phyloP scores from a whole-genome alignment of 2,888 invertebrate genomes.

The Kryphioiulus occultus region DNA sequence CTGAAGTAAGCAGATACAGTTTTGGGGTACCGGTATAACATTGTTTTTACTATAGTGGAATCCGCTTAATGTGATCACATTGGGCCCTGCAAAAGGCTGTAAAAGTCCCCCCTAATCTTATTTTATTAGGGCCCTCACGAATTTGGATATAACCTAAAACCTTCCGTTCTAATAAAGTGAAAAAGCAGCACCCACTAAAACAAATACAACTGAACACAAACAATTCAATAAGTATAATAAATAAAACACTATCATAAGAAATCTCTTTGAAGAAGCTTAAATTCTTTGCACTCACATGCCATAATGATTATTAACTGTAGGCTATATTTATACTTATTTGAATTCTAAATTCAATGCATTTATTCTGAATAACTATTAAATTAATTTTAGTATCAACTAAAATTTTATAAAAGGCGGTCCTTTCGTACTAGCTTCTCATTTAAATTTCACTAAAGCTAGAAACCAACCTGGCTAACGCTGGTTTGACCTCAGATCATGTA shows the following conservation, averaged over 20 bases:
- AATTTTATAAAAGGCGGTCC: slow-evolving; percentile 65
- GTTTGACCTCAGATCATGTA: slow-evolving; percentile 63
- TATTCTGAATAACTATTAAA: slow-evolving; percentile 72
- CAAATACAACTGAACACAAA: slow-evolving; percentile 67
- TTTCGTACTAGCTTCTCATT: slow-evolving; percentile 77
- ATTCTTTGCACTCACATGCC: slow-evolving; percentile 32
- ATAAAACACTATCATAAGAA: slow-evolving; percentile 59
- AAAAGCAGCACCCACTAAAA: slow-evolving; percentile 75
- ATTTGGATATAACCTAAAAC: slow-evolving; percentile 76
- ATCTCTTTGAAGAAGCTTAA: slow-evolving; percentile 29
- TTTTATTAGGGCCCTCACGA: slow-evolving; percentile 78
- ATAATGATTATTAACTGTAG: slow-evolving; percentile 41
- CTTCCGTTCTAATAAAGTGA: slow-evolving; percentile 76
- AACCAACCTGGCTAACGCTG: slow-evolving; percentile 62
- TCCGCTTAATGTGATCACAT: too few relatives aligned
- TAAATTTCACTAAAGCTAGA: slow-evolving; percentile 62
- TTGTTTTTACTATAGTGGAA: too few relatives aligned
- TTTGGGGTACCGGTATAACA: too few relatives aligned
- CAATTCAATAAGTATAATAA: slow-evolving; percentile 62
- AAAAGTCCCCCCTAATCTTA: slow-evolving; percentile 69
- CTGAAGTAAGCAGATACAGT: not conserved
- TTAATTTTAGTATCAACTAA: slow-evolving; percentile 67
- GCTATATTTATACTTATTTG: slow-evolving; percentile 67
- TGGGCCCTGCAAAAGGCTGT: slow-evolving; percentile 76
- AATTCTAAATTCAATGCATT: slow-evolving; percentile 77